phyloP scores from a whole-genome alignment of 1,140 invertebrate species.

The Ceratitis capitata region DNA sequence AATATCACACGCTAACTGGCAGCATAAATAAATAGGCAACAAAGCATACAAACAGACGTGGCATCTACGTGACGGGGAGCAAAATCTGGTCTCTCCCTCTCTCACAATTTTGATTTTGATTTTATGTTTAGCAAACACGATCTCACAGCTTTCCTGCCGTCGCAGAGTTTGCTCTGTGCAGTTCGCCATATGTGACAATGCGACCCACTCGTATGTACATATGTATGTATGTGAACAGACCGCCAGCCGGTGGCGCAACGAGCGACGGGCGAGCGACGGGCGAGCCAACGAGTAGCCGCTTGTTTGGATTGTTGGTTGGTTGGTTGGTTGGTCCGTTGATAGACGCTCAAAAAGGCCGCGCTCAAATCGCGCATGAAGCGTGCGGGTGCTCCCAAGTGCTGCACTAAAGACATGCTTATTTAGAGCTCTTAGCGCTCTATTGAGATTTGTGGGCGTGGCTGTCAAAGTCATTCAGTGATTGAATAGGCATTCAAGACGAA shows the following conservation, averaged over 20 bases:
- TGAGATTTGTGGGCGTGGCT: slow-evolving; percentile 35
- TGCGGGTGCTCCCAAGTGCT: slow-evolving; percentile 39
- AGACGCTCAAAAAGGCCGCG: slow-evolving; percentile 46
- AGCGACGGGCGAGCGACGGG: background rate
- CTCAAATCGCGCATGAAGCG: slow-evolving; percentile 59
- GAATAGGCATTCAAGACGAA: too few relatives aligned
- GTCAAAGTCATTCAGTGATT: slow-evolving; percentile 35
- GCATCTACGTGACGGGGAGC: background rate
- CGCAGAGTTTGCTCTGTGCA: background rate
- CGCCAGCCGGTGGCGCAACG: too few relatives aligned
- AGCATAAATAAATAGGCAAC: background rate
- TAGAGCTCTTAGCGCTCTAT: background rate
- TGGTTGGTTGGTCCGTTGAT: too few relatives aligned
- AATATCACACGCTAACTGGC: background rate
- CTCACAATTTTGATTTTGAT: background rate
- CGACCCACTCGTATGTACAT: background rate
- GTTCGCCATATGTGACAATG: background rate
- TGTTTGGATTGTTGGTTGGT: too few relatives aligned
- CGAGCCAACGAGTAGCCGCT: background rate
- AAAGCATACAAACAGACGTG: background rate
- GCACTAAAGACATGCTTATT: background rate
- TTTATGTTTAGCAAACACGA: background rate
- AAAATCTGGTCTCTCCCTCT: background rate
- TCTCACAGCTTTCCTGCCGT: background rate
- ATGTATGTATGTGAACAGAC: too few relatives aligned